A percentile compares a stretch with the other conserved stretches of the same genome.
Conservation (phyloP, 2,888 invertebrate genomes). For the Acrobasis suavella region DNA sequence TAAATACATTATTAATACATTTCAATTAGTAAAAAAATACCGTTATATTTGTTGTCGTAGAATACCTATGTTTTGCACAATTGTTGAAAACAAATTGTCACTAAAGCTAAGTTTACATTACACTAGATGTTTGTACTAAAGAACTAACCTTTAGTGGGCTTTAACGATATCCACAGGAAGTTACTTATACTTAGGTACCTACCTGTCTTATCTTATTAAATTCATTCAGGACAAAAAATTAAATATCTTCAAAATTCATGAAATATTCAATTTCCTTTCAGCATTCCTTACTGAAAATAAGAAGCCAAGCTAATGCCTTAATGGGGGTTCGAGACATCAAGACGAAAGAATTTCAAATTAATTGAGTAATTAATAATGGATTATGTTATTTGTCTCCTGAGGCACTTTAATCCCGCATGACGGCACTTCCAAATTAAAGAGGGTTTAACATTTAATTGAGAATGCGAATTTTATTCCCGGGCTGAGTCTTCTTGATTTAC, state of each 20-base stretch:
- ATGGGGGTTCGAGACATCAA: conserved; percentile 1
- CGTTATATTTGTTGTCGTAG: too few species aligned
- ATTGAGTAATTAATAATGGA: conserved; percentile 23
- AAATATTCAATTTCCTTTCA: not conserved
- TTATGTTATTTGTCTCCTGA: conserved; percentile 19
- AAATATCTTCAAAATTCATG: not conserved
- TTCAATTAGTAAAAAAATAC: too few species aligned
- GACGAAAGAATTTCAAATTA: conserved; percentile 5
- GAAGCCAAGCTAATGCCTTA: not conserved
- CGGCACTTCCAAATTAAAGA: not conserved
- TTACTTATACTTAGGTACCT: too few species aligned
- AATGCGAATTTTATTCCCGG: not conserved
- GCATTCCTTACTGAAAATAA: not conserved
- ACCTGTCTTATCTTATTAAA: too few species aligned
- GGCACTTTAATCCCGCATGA: conserved; percentile 13
- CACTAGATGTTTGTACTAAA: too few species aligned
- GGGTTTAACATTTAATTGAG: conserved; percentile 2
- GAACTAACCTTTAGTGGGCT: too few species aligned
- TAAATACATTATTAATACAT: too few species aligned
- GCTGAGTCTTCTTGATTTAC: not conserved
- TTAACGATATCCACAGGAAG: too few species aligned
- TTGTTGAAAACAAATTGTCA: too few species aligned
- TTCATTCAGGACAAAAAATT: too few species aligned
- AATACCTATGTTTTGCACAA: too few species aligned
- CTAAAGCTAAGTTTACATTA: too few species aligned